These are phyloP conservation scores for Cryptocheilus praepositus DNA, from an alignment of 2,888 invertebrate genomes.

Conservation along the genomic window DNA sequence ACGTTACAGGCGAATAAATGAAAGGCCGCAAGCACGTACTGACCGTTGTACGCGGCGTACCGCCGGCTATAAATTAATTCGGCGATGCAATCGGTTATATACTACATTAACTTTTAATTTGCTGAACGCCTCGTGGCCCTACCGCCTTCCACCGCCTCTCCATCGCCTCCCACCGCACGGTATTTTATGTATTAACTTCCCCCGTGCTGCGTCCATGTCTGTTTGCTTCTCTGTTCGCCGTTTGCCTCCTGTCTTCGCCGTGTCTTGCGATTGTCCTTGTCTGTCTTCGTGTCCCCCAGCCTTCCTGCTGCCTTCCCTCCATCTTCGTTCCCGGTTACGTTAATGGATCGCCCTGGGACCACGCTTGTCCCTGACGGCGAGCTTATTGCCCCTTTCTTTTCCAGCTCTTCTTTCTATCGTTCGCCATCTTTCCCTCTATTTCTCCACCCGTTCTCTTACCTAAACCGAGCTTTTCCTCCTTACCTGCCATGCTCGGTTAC, in stretches of 20 bases:
- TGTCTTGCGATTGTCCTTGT: not conserved
- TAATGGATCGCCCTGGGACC: slow-evolving; percentile 48
- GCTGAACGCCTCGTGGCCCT: slow-evolving; percentile 42
- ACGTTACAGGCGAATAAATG: not conserved
- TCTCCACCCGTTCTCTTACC: not conserved
- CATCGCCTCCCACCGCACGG: no score
- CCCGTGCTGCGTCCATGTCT: not conserved
- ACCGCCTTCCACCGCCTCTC: no score
- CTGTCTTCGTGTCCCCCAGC: not conserved
- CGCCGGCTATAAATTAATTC: slow-evolving; percentile 62
- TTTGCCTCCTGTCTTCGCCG: not conserved
- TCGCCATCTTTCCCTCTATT: slow-evolving; percentile 13
- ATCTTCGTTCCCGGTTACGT: slow-evolving; percentile 28
- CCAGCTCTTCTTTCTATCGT: slow-evolving; percentile 12
- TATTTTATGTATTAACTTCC: slow-evolving; percentile 43
- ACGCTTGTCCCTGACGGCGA: slow-evolving; percentile 50
- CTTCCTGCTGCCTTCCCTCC: not conserved
- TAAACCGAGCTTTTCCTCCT: no score
- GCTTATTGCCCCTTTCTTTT: slow-evolving; percentile 45
- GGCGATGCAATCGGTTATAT: slow-evolving; percentile 57
- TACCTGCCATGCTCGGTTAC: no score
- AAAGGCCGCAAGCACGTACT: slow-evolving; percentile 18
- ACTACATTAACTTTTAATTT: slow-evolving; percentile 63
- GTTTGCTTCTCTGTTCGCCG: not conserved
- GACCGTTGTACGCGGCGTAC: slow-evolving; percentile 45